Evolutionary conservation across 2,888 invertebrate genomes (phyloP).

Genomic region (Keiferia lycopersicella): DNA sequence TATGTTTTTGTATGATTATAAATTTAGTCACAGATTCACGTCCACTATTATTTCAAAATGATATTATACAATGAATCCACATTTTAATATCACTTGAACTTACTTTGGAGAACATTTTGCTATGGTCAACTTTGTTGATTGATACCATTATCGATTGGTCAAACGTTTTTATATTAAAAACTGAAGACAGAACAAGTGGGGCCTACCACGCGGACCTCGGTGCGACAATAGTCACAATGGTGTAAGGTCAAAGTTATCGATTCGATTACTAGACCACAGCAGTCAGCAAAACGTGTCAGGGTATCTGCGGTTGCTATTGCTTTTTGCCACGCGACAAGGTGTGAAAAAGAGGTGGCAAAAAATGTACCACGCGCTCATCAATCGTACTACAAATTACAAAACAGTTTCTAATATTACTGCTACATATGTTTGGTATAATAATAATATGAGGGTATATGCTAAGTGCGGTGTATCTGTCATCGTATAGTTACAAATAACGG

Average conservation of each 20-base stretch:
- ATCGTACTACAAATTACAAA: too few relatives aligned
- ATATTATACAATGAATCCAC: background rate
- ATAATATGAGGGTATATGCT: too few relatives aligned
- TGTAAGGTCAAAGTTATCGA: constrained; percentile 57
- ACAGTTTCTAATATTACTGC: too few relatives aligned
- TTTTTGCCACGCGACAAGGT: constrained; percentile 46
- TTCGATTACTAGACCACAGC: constrained; percentile 48
- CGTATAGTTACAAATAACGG: too few relatives aligned
- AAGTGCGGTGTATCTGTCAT: too few relatives aligned
- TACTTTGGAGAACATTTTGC: constrained; percentile 73
- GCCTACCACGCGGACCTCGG: constrained; percentile 60
- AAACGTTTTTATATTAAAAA: constrained; percentile 69
- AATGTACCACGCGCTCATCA: background rate
- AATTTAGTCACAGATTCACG: background rate
- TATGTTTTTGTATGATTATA: background rate
- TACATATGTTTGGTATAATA: too few relatives aligned
- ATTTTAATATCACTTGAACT: constrained; percentile 39
- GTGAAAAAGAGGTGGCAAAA: constrained; percentile 17
- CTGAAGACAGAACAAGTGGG: constrained; percentile 64
- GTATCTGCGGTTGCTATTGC: constrained; percentile 50
- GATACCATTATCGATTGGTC: constrained; percentile 55
- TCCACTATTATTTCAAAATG: background rate
- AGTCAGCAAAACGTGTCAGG: constrained; percentile 70
- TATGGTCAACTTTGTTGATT: constrained; percentile 59
- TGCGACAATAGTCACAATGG: constrained; percentile 62